Evolutionary conservation across 2,888 invertebrate genomes (phyloP).

Genomic region (Omphaloscelis lunosa): DNA sequence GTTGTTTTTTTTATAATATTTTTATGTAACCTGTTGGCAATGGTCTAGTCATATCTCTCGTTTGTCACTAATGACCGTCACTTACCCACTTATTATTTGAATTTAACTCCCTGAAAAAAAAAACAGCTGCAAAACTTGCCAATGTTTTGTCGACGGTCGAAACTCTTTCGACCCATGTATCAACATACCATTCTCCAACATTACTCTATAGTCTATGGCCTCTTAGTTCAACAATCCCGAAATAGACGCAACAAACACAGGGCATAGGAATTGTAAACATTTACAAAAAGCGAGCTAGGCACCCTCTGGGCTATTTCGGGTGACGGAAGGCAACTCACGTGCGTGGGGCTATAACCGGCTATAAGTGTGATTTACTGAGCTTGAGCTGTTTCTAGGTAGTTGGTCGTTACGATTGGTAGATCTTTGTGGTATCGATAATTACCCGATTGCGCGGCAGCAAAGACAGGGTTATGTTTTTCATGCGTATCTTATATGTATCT

Average conservation of each 20-base stretch:
- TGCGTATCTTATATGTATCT: no score
- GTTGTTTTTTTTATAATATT: no score
- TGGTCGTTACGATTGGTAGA: constrained; percentile 11
- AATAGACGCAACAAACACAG: constrained; percentile 66
- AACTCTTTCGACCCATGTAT: neutral
- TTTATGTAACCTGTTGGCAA: neutral
- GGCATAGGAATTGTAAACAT: constrained; percentile 72
- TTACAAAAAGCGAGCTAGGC: constrained; percentile 74
- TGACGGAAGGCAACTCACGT: constrained; percentile 73
- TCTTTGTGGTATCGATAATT: neutral
- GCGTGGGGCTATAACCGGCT: constrained; percentile 30
- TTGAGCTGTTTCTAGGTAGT: constrained; percentile 30
- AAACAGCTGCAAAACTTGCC: neutral
- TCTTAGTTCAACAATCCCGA: constrained; percentile 61
- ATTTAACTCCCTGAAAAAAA: neutral
- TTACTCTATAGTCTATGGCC: constrained; percentile 46
- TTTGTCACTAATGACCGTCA: neutral
- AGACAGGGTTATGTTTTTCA: no score
- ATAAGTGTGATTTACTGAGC: constrained; percentile 51
- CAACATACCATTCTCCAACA: constrained; percentile 32
- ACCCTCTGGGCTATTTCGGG: constrained; percentile 74
- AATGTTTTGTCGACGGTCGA: neutral
- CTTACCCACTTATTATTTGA: neutral
- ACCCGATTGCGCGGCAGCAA: neutral
- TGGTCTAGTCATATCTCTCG: neutral